Base-by-base conservation (phyloP, 2,113 vertebrate species). In the Urocynchramus pylzowi region DNA sequence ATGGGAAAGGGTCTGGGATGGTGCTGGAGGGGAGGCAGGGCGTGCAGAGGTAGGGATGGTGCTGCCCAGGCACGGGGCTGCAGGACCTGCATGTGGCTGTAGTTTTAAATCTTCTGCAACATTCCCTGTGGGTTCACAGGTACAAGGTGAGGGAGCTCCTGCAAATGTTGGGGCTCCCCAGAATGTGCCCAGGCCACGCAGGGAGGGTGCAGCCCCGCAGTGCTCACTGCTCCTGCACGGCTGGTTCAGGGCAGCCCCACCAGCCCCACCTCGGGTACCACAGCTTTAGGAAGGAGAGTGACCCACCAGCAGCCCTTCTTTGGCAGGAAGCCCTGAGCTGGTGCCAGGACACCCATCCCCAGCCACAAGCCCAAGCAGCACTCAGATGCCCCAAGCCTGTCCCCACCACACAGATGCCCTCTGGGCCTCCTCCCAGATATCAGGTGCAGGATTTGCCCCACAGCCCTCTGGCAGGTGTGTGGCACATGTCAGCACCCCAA, bases 401-500 rank as follows among this genome's bases (percentile, higher is more conserved):
- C 54, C 33, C 13, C 20, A 8, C 5, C n/a, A 14, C 42, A 18
- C 23, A 27, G 42, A 18, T 30, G 23, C 20, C 42, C 69, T 37
- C 74, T 0, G 0, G 16, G 24, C 26, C 8, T 50, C n/a, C 42
- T 24, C 41, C 27, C 71, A 21, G 30, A 9, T 5, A 13, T 2
- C 59, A 10, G 64, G 39, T 3, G 30, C 49, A 71, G 79, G 71
- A 71, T 60, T 54, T 64, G 27, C n/a, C 61, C 57, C 83, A 16
- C 19, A 31, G n/a, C 22, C 42, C 69, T 59, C 47, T 31, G 3
- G 1, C 8, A 59, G 27, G 49, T 24, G 27, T 8, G 10, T 7
- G 1, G 54, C 60, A 49, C 47, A 14, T 0, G 0, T 7, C 60
- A 54, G 42, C 8, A 4, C 33, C 39, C 59, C 0, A 0, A 45